phyloP scores from a whole-genome alignment of 1,140 invertebrate genomes.

The Condylostylus longicornis region DNA sequence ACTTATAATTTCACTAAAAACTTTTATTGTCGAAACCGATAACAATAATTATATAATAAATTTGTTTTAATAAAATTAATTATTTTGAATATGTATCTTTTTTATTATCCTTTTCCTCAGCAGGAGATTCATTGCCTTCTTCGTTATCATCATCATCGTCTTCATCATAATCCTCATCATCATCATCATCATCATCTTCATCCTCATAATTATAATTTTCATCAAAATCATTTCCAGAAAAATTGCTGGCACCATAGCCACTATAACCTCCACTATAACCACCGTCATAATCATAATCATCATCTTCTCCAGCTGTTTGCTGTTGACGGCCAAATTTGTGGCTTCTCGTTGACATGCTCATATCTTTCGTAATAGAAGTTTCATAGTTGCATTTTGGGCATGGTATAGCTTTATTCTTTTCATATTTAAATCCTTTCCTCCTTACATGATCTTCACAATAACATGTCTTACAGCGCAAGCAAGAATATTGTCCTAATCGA shows the following conservation, averaged over 20 bases:
- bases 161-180: constrained; percentile 40
- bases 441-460: constrained; percentile 94
- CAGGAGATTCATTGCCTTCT: constrained; percentile 35
- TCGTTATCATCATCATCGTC: constrained; percentile 38
- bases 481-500: constrained; percentile 84
- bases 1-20: too few species aligned
- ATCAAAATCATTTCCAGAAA: constrained; percentile 17
- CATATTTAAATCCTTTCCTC: constrained; percentile 84
- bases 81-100: too few species aligned
- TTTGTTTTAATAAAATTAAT: too few species aligned
- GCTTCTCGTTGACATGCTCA: constrained; percentile 80
- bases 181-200: constrained; percentile 35
- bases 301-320: constrained; percentile 37
- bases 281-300: constrained; percentile 44
- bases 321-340: constrained; percentile 73
- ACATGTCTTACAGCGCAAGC: constrained; percentile 85
- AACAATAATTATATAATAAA: too few species aligned
- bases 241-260: constrained; percentile 1
- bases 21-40: too few species aligned
- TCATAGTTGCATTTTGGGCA: constrained; percentile 91
- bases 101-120: neutral
- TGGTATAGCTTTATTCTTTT: constrained; percentile 73
- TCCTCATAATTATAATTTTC: constrained; percentile 34
- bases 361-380: constrained; percentile 81
- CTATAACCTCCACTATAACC: constrained; percentile 22